Base-by-base conservation (phyloP, 2,888 invertebrate species). In the Callyntrura sp. region DNA sequence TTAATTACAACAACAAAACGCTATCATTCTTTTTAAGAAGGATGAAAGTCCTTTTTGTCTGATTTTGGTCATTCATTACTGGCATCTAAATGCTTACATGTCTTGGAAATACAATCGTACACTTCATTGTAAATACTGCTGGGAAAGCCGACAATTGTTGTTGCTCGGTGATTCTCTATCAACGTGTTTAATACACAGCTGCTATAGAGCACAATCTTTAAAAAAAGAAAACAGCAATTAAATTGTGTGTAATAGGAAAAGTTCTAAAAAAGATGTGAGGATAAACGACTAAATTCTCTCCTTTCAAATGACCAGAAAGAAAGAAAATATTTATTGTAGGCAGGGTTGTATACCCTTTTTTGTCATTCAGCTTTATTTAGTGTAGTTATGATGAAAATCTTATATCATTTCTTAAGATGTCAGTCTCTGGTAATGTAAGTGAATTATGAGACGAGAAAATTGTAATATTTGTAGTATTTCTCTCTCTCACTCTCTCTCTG, bases 401-500 rank as follows among this genome's bases (percentile, higher is more conserved):
- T 4, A 60, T 60, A 48, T 76, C 9, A 57, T 57, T 20, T 20
- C 81, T 81, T 62, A 17, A 35, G 43, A 43, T 60, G 60, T 81
- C 81, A 60, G 57, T 60, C 60, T 81, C 62, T 43, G 6, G 81
- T 35, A 43, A 60, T n/a, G 35, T 20, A 60, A 81, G 62, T 81
- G 81, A 81, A 43, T 81, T 81, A 81, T 81, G 81, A 62, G 81
- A 25, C 5, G 23, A 35, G 43, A 43, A 62, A 81, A 81, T 81
- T 81, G 35, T 35, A 81, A 81, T 81, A 81, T 60, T 81, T 79
- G 28, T 8, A 57, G n/a, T n/a, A n/a, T n/a, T n/a, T n/a, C 35
- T 4, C 35, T 35, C 35, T 35, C 35, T 35, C 35, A 4, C 6
- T 35, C 6, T 35, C 35, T 6, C 35, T 35, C 35, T 6, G 35